These are phyloP conservation scores for Alcis repandata DNA, from an alignment of 2,888 invertebrate species.

Conservation along the genomic window DNA sequence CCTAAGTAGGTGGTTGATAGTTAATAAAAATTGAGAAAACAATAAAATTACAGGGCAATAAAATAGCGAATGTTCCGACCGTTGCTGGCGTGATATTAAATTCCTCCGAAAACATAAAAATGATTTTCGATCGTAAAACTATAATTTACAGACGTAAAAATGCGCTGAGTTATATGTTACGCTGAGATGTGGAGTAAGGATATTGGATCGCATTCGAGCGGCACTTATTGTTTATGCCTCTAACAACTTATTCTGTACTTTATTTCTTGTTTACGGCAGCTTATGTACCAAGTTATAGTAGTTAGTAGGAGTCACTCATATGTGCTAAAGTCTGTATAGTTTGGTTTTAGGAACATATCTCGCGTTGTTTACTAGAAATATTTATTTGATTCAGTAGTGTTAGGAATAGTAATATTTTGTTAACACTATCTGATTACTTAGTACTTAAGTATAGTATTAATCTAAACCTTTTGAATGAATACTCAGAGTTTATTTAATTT, in stretches of 20 bases:
- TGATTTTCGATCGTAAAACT: constrained; percentile 87
- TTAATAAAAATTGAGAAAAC: constrained; percentile 87
- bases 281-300: not conserved
- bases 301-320: not conserved
- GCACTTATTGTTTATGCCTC: constrained; percentile 45
- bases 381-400: too few relatives aligned
- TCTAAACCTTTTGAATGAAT: too few relatives aligned
- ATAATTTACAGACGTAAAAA: constrained; percentile 87
- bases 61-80: constrained; percentile 84
- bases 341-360: too few relatives aligned
- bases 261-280: not conserved
- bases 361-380: too few relatives aligned
- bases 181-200: constrained; percentile 60
- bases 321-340: not conserved
- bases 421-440: too few relatives aligned
- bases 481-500: too few relatives aligned
- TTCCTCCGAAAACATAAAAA: constrained; percentile 86
- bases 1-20: constrained; percentile 82
- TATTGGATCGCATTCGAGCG: constrained; percentile 49
- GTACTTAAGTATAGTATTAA: too few relatives aligned
- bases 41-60: constrained; percentile 86
- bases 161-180: constrained; percentile 82
- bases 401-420: too few relatives aligned
- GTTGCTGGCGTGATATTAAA: constrained; percentile 86
- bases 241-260: constrained; percentile 12